phyloP scores from a whole-genome alignment of 2,113 vertebrate genomes.

The Pavo muticus region DNA sequence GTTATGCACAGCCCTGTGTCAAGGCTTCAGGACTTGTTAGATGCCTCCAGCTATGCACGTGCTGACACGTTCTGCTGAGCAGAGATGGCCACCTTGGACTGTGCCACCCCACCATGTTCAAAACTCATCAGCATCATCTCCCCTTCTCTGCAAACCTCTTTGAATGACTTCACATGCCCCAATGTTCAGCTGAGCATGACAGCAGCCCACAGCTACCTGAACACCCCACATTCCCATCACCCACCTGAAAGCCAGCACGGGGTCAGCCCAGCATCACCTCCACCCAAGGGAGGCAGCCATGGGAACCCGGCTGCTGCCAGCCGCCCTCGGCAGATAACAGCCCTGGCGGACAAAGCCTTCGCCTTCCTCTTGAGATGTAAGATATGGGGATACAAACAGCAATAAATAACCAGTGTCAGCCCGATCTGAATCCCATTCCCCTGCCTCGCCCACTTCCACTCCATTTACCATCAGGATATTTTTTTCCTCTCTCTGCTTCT shows the following conservation, averaged over 20 bases:
- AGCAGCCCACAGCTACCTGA: background rate
- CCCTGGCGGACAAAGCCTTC: background rate
- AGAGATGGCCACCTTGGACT: background rate
- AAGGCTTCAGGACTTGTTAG: background rate
- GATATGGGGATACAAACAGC: conserved; percentile 47
- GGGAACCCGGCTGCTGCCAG: background rate
- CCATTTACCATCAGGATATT: background rate
- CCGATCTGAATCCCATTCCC: background rate
- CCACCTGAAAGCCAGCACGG: background rate
- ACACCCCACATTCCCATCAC: accelerated
- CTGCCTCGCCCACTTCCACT: conserved; percentile 52
- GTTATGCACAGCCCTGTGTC: background rate
- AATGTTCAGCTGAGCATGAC: background rate
- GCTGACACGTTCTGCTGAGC: background rate
- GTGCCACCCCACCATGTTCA: background rate
- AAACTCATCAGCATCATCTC: background rate
- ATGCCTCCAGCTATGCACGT: background rate
- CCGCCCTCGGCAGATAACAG: accelerated
- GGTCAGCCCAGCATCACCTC: background rate
- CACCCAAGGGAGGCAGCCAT: background rate
- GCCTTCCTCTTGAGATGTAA: conserved; percentile 49
- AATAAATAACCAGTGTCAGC: conserved; percentile 27
- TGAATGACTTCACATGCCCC: background rate
- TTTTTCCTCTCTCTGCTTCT: background rate
- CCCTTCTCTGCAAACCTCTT: background rate